Conservation (phyloP, 2,113 vertebrate species). For the Melanerpes formicivorus region DNA sequence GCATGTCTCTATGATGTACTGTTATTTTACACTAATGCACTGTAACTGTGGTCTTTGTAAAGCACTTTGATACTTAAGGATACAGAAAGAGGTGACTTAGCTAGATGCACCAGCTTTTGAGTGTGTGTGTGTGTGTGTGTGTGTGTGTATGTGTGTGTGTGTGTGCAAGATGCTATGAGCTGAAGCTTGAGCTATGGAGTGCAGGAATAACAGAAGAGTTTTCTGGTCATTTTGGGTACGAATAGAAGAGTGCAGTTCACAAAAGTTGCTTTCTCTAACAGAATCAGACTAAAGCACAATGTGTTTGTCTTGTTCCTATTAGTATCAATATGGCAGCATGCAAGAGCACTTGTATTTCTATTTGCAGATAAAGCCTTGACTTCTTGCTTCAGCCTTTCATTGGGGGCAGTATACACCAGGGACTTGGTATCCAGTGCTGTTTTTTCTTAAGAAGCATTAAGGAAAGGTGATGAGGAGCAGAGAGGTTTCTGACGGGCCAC, state of each 20-base stretch:
- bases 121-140: too few species aligned
- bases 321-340: not conserved
- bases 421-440: constrained; percentile 19
- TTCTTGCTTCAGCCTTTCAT: not conserved
- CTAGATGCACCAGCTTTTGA: not conserved
- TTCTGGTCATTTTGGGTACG: not conserved
- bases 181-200: not conserved
- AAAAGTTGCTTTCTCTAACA: not conserved
- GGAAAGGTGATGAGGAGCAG: constrained; percentile 51
- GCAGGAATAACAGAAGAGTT: not conserved
- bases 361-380: constrained; percentile 14
- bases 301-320: not conserved
- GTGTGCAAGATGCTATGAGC: not conserved
- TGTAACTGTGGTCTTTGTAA: not conserved
- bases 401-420: constrained; percentile 4
- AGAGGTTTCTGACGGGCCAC: constrained; percentile 49
- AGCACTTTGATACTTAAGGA: not conserved
- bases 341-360: constrained; percentile 14
- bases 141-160: not conserved
- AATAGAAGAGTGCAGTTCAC: not conserved
- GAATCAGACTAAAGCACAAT: not conserved
- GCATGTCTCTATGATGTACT: not conserved
- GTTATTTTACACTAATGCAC: not conserved
- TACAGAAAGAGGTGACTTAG: not conserved
- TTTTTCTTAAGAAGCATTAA: constrained; percentile 61